phyloP scores from a whole-genome alignment of 2,888 invertebrate genomes.

The Luperina nickerlii region DNA sequence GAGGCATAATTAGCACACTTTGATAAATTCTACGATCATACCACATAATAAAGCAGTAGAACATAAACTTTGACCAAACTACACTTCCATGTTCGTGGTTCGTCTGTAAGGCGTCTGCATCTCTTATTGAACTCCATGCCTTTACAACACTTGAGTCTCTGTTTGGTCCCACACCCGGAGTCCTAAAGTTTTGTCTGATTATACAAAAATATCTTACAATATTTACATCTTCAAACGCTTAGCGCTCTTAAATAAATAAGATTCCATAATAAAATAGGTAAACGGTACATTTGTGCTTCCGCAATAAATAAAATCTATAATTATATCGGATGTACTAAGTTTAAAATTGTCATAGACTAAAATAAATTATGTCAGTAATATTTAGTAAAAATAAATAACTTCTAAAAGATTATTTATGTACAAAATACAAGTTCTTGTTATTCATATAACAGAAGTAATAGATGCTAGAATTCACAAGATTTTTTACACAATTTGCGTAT shows the following conservation, averaged over 20 bases:
- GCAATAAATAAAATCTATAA: conserved; percentile 58
- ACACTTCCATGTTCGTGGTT: background rate
- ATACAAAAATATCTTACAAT: conserved; percentile 66
- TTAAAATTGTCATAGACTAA: conserved; percentile 36
- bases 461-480: conserved; percentile 12
- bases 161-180: conserved; percentile 63
- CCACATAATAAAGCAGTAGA: background rate
- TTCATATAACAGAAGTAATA: conserved; percentile 2
- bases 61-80: background rate
- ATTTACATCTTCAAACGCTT: conserved; percentile 63
- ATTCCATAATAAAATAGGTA: conserved; percentile 35
- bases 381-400: conserved; percentile 39
- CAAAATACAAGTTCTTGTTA: conserved; percentile 26
- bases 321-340: conserved; percentile 25
- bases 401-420: conserved; percentile 52
- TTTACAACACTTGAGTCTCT: conserved; percentile 15
- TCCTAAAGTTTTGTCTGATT: conserved; percentile 53
- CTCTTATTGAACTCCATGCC: background rate
- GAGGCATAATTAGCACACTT: background rate
- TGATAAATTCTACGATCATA: background rate
- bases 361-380: conserved; percentile 45
- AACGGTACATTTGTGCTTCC: conserved; percentile 55
- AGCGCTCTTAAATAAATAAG: conserved; percentile 38
- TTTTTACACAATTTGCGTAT: conserved; percentile 41
- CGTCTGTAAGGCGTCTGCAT: conserved; percentile 35